A percentile compares a stretch with the other conserved stretches of the same genome.
These are phyloP conservation scores for Microtus montanus DNA, from an alignment of 2,113 vertebrate species.

Conservation along the genomic window DNA sequence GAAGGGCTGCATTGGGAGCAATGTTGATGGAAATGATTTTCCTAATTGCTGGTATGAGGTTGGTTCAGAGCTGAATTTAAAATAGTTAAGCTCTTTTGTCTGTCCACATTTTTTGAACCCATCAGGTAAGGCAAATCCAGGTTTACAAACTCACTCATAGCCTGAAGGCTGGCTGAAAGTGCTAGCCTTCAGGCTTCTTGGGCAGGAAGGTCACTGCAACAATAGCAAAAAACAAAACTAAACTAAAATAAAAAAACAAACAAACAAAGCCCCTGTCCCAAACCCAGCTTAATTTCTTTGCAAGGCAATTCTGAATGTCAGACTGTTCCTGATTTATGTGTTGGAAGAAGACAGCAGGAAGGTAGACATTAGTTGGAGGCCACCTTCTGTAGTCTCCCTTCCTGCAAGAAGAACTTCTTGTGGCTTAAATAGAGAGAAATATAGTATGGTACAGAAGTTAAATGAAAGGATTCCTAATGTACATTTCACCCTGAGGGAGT, in stretches of 20 bases:
- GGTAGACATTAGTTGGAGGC: neutral
- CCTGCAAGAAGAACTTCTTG: conserved; percentile 35
- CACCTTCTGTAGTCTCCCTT: neutral
- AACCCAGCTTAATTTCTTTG: conserved; percentile 10
- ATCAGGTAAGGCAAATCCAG: neutral
- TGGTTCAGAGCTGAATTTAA: conserved; percentile 21
- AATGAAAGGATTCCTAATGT: conserved; percentile 40
- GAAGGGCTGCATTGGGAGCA: conserved; percentile 3
- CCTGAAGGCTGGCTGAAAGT: conserved; percentile 40
- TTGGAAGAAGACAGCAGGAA: neutral
- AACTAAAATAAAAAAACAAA: neutral
- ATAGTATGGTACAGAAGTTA: neutral
- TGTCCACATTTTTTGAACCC: neutral
- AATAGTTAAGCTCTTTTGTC: neutral
- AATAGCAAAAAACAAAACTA: neutral
- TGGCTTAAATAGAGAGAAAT: conserved; percentile 46
- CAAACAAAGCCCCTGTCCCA: neutral
- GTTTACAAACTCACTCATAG: conserved; percentile 9
- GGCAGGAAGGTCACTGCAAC: neutral
- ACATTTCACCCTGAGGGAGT: neutral
- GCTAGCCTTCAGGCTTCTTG: neutral
- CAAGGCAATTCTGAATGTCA: conserved; percentile 41
- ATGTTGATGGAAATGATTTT: conserved; percentile 52
- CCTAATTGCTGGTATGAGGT: neutral
- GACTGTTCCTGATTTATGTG: neutral